These are phyloP conservation scores for Yponomeuta evonymella DNA, from an alignment of 2,888 invertebrate species.

Conservation along the genomic window DNA sequence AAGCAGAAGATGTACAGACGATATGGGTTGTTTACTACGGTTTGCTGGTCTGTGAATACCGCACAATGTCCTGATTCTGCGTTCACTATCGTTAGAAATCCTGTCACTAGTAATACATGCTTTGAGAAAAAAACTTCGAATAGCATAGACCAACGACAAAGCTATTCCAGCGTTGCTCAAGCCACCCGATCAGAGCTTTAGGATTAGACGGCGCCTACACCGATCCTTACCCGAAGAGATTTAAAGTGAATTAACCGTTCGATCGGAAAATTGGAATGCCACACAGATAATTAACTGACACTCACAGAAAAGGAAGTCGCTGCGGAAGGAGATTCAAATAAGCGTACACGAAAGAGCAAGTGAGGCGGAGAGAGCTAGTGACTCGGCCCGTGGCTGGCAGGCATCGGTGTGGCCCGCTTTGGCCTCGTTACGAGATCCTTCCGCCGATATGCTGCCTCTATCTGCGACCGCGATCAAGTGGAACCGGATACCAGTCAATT, in stretches of 20 bases:
- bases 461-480: slow-evolving; percentile 48
- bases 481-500: slow-evolving; percentile 53
- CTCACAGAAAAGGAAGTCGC: slow-evolving; percentile 74
- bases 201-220: slow-evolving; percentile 64
- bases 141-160: neutral
- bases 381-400: neutral
- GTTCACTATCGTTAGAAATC: too few species aligned
- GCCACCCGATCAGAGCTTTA: neutral
- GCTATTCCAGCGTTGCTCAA: neutral
- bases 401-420: slow-evolving; percentile 29
- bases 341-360: slow-evolving; percentile 64
- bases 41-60: too few species aligned
- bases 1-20: too few species aligned
- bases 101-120: too few species aligned
- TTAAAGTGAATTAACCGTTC: slow-evolving; percentile 76
- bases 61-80: too few species aligned
- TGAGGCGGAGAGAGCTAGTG: slow-evolving; percentile 33
- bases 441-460: slow-evolving; percentile 30
- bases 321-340: slow-evolving; percentile 72
- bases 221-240: slow-evolving; percentile 70
- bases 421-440: slow-evolving; percentile 51
- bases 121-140: too few species aligned
- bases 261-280: slow-evolving; percentile 77
- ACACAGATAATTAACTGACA: slow-evolving; percentile 77
- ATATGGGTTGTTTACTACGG: too few species aligned